Percentiles rank a stretch among this genome's conserved stretches.
phyloP scores from a whole-genome alignment of 1,140 invertebrate species.

The Bombyx mandarina region DNA sequence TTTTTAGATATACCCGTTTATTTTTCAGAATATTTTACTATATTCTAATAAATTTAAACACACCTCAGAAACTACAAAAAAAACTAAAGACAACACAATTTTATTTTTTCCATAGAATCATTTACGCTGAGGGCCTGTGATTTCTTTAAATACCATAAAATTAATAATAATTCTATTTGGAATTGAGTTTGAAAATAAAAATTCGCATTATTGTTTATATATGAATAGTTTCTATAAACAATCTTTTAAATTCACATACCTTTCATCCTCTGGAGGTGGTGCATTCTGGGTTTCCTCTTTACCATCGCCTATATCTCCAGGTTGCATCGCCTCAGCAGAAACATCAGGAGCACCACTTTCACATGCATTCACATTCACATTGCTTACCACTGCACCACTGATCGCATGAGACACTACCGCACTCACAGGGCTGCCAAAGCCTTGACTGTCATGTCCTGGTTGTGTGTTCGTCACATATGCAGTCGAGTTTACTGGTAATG shows the following conservation, averaged over 20 bases:
- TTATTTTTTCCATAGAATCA: too few relatives aligned
- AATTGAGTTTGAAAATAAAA: not conserved
- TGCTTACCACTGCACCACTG: conserved; percentile 62
- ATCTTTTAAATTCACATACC: conserved; percentile 56
- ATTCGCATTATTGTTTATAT: not conserved
- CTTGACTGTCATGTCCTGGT: conserved; percentile 56
- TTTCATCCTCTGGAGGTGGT: conserved; percentile 75
- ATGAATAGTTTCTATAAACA: not conserved
- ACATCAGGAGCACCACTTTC: conserved; percentile 58
- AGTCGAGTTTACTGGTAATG: conserved; percentile 60
- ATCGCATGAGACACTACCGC: conserved; percentile 64
- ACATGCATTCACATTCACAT: conserved; percentile 62
- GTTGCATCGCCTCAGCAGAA: conserved; percentile 43
- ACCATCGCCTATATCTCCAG: conserved; percentile 51
- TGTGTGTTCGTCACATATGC: conserved; percentile 52
- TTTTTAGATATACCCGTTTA: too few relatives aligned
- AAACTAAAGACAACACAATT: too few relatives aligned
- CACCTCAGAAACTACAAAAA: too few relatives aligned
- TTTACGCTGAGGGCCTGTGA: too few relatives aligned
- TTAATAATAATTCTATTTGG: not conserved
- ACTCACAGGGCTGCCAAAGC: conserved; percentile 69
- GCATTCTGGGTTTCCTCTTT: conserved; percentile 55
- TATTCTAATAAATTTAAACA: too few relatives aligned
- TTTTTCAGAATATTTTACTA: too few relatives aligned
- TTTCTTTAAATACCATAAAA: not conserved